phyloP scores from a whole-genome alignment of 2,888 invertebrate species.

The Chesias legatella region DNA sequence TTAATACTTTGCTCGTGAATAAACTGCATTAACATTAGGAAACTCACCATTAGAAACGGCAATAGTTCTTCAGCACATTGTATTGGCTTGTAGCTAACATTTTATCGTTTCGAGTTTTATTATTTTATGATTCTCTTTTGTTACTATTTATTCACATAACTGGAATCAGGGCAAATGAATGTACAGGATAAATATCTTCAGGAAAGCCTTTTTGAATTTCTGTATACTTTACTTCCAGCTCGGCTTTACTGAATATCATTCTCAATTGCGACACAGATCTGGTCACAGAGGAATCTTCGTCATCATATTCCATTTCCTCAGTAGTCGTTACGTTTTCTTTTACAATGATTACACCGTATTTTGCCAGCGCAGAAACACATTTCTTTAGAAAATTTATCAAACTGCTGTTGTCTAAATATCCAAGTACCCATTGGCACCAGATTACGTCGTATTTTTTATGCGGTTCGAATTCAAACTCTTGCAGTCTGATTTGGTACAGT shows the following conservation, averaged over 20 bases:
- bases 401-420: slow-evolving; percentile 92
- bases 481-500: slow-evolving; percentile 87
- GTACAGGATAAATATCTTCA: slow-evolving; percentile 91
- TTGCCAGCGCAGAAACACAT: slow-evolving; percentile 72
- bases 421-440: slow-evolving; percentile 98
- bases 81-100: not conserved
- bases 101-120: no score
- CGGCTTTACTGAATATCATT: slow-evolving; percentile 84
- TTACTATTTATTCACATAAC: not conserved
- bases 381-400: slow-evolving; percentile 85
- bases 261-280: slow-evolving; percentile 84
- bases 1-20: slow-evolving; percentile 18
- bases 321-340: slow-evolving; percentile 88
- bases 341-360: slow-evolving; percentile 53
- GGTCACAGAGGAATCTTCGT: slow-evolving; percentile 93
- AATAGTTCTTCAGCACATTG: not conserved
- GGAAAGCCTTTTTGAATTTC: slow-evolving; percentile 91
- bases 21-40: slow-evolving; percentile 5
- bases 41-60: not conserved
- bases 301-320: slow-evolving; percentile 85
- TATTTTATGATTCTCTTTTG: not conserved
- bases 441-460: slow-evolving; percentile 92
- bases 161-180: slow-evolving; percentile 89
- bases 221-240: slow-evolving; percentile 84
- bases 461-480: slow-evolving; percentile 92